Percentiles rank a stretch among this genome's conserved stretches.
Evolutionary conservation across 2,888 invertebrate genomes (phyloP).

Genomic region (Drosophila dives): DNA sequence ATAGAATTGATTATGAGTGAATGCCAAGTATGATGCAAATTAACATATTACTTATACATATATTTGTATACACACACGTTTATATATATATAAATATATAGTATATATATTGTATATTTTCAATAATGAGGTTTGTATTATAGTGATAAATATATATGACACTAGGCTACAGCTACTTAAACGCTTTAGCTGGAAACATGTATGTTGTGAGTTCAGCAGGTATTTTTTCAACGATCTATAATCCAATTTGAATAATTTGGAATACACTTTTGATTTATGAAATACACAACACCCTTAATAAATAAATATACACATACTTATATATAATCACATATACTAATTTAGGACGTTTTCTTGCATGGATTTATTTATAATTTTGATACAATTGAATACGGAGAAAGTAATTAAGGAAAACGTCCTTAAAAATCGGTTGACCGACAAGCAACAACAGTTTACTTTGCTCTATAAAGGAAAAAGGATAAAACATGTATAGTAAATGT

Average conservation of each 20-base stretch:
- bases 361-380: neutral
- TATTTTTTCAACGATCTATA: neutral
- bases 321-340: neutral
- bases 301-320: slow-evolving; percentile 15
- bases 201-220: neutral
- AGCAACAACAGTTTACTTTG: neutral
- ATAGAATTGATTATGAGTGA: neutral
- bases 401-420: slow-evolving; percentile 12
- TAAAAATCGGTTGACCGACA: slow-evolving; percentile 12
- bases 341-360: neutral
- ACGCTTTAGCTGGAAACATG: neutral
- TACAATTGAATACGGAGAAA: neutral
- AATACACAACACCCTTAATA: neutral
- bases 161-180: neutral
- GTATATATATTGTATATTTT: neutral
- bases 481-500: slow-evolving; percentile 12
- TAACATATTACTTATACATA: neutral
- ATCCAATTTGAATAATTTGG: neutral
- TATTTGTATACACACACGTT: neutral
- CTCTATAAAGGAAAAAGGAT: neutral
- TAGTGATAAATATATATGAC: neutral
- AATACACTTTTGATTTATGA: neutral
- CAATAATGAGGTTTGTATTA: neutral
- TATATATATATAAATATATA: neutral
- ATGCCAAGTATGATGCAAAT: neutral